Conservation (phyloP, 2,888 invertebrate genomes). For the Meteorus cinctellus region DNA sequence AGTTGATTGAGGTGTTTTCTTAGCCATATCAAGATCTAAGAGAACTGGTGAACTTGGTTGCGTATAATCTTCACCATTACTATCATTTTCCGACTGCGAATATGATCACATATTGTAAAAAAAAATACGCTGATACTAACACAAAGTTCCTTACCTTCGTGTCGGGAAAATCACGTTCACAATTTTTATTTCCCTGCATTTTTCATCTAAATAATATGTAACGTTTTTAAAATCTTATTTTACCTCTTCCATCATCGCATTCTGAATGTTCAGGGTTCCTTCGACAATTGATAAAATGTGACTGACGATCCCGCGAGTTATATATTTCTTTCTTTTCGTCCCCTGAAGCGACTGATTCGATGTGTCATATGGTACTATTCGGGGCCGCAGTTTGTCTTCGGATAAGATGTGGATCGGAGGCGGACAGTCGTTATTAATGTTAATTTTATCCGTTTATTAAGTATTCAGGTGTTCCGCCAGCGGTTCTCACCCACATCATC, state of each 20-base stretch:
- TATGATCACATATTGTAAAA: conserved; percentile 32
- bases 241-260: neutral
- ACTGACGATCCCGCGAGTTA: conserved; percentile 3
- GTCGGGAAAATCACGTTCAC: conserved; percentile 58
- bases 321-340: conserved; percentile 36
- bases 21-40: conserved; percentile 69
- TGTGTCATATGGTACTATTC: conserved; percentile 66
- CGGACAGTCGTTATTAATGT: conserved; percentile 72
- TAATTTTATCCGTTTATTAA: conserved; percentile 73
- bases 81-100: conserved; percentile 66
- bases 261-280: neutral
- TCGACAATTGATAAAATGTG: conserved; percentile 2
- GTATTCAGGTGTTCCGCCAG: conserved; percentile 73
- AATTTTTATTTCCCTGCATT: conserved; percentile 63
- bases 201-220: conserved; percentile 1
- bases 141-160: conserved; percentile 60
- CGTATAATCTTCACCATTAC: conserved; percentile 63
- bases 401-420: conserved; percentile 70
- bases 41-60: conserved; percentile 64
- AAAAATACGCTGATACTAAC: too few relatives aligned
- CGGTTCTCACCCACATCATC: conserved; percentile 61
- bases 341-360: conserved; percentile 51
- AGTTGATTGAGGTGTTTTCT: conserved; percentile 59
- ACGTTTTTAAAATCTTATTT: neutral
- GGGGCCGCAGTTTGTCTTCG: conserved; percentile 61